Conservation (phyloP, 2,888 invertebrate species). For the Mimas tiliae region DNA sequence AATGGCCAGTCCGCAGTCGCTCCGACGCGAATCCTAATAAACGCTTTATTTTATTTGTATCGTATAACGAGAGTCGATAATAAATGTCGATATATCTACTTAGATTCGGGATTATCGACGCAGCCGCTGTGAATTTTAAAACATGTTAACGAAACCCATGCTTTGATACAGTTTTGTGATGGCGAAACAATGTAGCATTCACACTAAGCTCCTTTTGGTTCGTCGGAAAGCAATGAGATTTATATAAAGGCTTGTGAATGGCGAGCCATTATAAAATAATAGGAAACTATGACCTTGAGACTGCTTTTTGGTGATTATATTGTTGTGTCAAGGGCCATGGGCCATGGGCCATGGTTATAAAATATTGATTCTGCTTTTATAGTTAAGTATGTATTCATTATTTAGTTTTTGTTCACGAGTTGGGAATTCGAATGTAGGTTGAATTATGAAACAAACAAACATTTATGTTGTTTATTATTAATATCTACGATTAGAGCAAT, state of each 20-base stretch:
- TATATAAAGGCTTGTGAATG: not conserved
- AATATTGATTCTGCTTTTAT: too few species aligned
- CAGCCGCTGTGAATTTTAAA: slow-evolving; percentile 65
- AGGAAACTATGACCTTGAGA: not conserved
- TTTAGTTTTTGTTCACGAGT: too few species aligned
- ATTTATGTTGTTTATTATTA: too few species aligned
- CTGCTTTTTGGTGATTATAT: not conserved
- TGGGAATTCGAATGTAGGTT: too few species aligned
- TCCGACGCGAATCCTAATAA: slow-evolving; percentile 82
- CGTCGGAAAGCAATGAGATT: slow-evolving; percentile 1
- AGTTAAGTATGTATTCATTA: too few species aligned
- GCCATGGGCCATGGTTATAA: too few species aligned
- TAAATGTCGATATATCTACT: slow-evolving; percentile 77
- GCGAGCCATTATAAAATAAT: not conserved
- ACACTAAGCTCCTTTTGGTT: slow-evolving; percentile 23
- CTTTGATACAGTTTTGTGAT: slow-evolving; percentile 40
- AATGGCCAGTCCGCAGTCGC: slow-evolving; percentile 76
- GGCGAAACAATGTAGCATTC: slow-evolving; percentile 38
- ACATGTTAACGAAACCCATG: slow-evolving; percentile 51
- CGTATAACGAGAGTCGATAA: slow-evolving; percentile 76
- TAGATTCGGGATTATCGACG: slow-evolving; percentile 71
- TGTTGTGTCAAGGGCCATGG: not conserved
- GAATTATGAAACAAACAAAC: too few species aligned
- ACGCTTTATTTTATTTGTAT: slow-evolving; percentile 82
- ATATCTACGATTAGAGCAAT: too few species aligned